Evolutionary conservation across 2,797 vertebrate species (phyloP).

Genomic region (Phoeniculus purpureus): DNA sequence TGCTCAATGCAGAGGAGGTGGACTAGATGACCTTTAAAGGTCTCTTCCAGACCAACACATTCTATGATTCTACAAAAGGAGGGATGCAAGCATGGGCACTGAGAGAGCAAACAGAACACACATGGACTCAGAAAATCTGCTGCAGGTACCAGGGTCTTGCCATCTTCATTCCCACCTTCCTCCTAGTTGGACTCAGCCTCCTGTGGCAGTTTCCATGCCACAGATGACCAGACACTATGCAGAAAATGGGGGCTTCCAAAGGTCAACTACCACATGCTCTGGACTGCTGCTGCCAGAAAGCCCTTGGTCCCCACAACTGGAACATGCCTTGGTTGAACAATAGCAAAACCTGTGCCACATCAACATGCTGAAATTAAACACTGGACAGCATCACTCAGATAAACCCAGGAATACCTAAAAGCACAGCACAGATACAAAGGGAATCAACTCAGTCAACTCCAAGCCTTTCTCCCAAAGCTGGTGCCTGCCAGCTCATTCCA

Average conservation of each 20-base stretch:
- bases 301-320: neutral
- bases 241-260: neutral
- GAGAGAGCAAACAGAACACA: neutral
- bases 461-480: neutral
- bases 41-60: no score
- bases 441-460: neutral
- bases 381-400: neutral
- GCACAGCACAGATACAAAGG: neutral
- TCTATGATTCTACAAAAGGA: fast-evolving
- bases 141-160: neutral
- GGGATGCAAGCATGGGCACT: fast-evolving
- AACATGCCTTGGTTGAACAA: fast-evolving
- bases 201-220: neutral
- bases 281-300: neutral
- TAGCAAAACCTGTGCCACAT: fast-evolving
- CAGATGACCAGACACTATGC: fast-evolving
- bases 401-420: fast-evolving
- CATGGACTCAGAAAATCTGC: neutral
- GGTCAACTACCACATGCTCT: neutral
- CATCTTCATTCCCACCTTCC: neutral
- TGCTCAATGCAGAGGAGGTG: no score
- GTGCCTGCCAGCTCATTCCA: neutral
- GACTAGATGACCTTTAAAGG: no score
- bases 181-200: neutral
- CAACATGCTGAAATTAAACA: fast-evolving